Evolutionary conservation across 1,140 invertebrate genomes (phyloP).

Genomic region (Tetramorium alpestre): DNA sequence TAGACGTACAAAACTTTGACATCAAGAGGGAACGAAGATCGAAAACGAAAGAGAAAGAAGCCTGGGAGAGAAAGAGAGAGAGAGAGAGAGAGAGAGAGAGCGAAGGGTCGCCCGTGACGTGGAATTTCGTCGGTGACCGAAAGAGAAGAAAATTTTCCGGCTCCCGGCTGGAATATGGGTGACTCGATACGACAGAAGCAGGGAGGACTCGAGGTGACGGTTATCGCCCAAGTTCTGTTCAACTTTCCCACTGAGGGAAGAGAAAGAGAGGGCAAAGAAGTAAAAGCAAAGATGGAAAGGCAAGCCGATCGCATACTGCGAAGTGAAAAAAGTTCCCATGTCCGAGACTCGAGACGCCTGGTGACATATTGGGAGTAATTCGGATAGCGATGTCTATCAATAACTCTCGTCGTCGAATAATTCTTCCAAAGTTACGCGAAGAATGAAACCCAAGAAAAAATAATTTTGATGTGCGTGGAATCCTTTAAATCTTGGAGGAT

Average conservation of each 20-base stretch:
- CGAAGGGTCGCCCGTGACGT: not conserved
- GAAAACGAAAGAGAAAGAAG: not conserved
- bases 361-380: conserved; percentile 15
- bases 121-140: conserved; percentile 32
- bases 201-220: conserved; percentile 10
- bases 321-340: conserved; percentile 20
- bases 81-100: not conserved
- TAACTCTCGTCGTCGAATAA: not conserved
- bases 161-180: conserved; percentile 31
- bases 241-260: not conserved
- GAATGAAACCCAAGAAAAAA: not conserved
- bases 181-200: conserved; percentile 43
- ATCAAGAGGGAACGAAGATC: not conserved
- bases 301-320: not conserved
- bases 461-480: no score
- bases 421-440: not conserved
- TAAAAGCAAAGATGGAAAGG: not conserved
- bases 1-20: conserved; percentile 18
- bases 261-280: not conserved
- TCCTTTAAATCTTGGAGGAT: no score
- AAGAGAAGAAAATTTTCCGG: not conserved
- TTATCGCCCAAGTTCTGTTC: conserved; percentile 34
- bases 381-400: conserved; percentile 1
- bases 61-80: not conserved
- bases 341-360: conserved; percentile 7